Evolutionary conservation across 2,113 vertebrate species (phyloP).

Genomic region (Gobiocypris rarus): DNA sequence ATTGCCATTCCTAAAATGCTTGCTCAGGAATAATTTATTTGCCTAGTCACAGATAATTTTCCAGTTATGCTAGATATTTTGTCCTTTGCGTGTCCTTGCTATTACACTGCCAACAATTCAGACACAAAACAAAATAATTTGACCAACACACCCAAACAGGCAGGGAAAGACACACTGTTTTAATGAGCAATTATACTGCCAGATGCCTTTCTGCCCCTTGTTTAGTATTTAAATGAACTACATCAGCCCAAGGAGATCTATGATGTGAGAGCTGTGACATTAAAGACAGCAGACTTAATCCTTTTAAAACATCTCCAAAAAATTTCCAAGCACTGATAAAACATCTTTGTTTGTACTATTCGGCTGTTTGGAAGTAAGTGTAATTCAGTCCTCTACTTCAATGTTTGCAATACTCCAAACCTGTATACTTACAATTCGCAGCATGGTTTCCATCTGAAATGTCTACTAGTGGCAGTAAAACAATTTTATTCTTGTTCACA

Average conservation of each 20-base stretch:
- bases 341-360: not conserved
- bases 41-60: not conserved
- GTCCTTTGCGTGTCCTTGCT: not conserved
- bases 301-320: not conserved
- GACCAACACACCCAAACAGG: not conserved
- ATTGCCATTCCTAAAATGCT: not conserved
- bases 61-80: constrained; percentile 11
- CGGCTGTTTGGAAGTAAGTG: not conserved
- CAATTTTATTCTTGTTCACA: not conserved
- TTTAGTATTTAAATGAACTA: not conserved
- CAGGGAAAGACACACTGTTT: not conserved
- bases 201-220: not conserved
- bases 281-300: not conserved
- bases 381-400: not conserved
- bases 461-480: not conserved
- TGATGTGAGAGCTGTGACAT: not conserved
- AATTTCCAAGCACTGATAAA: not conserved
- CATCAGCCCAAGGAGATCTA: not conserved
- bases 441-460: not conserved
- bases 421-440: not conserved
- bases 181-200: constrained; percentile 4
- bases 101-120: not conserved
- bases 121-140: not conserved
- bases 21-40: not conserved
- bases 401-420: not conserved